Evolutionary conservation across 2,113 vertebrate species (phyloP).

Genomic region (Ceratotherium simum): DNA sequence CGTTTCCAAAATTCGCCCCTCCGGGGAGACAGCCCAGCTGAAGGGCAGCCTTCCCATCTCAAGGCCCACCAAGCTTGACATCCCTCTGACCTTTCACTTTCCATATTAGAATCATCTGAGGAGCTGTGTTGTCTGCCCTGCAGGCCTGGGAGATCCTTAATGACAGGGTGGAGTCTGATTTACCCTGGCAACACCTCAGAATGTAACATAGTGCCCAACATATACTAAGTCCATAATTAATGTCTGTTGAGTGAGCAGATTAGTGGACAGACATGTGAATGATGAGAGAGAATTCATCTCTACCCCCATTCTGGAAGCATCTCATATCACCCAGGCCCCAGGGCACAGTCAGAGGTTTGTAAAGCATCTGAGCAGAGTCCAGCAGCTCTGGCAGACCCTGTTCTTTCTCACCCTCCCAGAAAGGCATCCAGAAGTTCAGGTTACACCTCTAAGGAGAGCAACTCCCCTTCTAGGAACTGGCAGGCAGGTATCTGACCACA

Average conservation of each 20-base stretch:
- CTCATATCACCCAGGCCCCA: not conserved
- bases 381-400: too few relatives aligned
- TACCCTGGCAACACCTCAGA: too few relatives aligned
- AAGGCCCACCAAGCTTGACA: not conserved
- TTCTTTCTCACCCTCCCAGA: not conserved
- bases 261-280: not conserved
- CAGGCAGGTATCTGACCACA: not conserved
- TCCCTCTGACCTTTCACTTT: not conserved
- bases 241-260: not conserved
- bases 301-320: not conserved
- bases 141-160: not conserved
- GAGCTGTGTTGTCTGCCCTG: not conserved
- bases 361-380: not conserved
- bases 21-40: too few relatives aligned
- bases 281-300: not conserved
- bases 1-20: too few relatives aligned
- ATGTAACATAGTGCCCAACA: accelerated
- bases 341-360: too few relatives aligned
- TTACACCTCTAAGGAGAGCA: not conserved
- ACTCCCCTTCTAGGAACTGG: not conserved
- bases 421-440: not conserved
- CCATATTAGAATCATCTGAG: not conserved
- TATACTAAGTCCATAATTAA: too few relatives aligned
- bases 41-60: not conserved
- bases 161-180: not conserved